Evolutionary conservation across 2,113 vertebrate genomes (phyloP).

Genomic region (Pyxicephalus adspersus): DNA sequence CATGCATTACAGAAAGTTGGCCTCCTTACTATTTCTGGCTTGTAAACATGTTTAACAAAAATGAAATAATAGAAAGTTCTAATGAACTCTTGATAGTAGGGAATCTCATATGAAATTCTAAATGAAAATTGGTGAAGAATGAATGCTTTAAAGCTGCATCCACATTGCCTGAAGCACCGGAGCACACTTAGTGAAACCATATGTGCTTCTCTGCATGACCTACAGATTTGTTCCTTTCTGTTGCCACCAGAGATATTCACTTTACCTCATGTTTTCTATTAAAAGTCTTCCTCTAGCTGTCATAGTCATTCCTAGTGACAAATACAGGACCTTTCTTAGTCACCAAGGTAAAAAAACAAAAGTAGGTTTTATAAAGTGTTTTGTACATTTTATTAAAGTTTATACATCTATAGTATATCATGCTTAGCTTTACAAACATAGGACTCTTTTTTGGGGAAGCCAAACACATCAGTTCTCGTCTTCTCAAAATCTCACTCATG

Average conservation of each 20-base stretch:
- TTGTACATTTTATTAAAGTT: no score
- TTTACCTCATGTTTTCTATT: conserved; percentile 48
- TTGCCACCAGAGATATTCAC: conserved; percentile 34
- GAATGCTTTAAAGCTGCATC: conserved; percentile 36
- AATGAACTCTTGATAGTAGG: conserved; percentile 21
- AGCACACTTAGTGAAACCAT: conserved; percentile 50
- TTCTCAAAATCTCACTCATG: no score
- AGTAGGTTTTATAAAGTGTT: no score
- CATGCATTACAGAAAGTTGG: neutral
- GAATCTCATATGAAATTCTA: conserved; percentile 1
- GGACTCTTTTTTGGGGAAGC: no score
- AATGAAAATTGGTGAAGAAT: conserved; percentile 8
- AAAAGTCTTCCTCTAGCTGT: conserved; percentile 33
- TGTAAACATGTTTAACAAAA: neutral
- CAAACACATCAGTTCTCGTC: no score
- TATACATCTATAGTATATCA: no score
- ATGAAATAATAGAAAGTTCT: neutral
- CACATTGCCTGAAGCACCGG: conserved; percentile 47
- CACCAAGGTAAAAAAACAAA: no score
- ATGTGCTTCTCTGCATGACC: conserved; percentile 51
- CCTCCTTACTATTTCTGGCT: neutral
- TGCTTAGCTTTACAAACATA: no score
- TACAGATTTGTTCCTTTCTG: conserved; percentile 38
- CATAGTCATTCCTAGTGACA: conserved; percentile 13
- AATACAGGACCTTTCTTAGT: neutral